Percentiles rank a stretch among this genome's conserved stretches.
phyloP scores from a whole-genome alignment of 2,888 invertebrate species.

The Mylabris sibirica region DNA sequence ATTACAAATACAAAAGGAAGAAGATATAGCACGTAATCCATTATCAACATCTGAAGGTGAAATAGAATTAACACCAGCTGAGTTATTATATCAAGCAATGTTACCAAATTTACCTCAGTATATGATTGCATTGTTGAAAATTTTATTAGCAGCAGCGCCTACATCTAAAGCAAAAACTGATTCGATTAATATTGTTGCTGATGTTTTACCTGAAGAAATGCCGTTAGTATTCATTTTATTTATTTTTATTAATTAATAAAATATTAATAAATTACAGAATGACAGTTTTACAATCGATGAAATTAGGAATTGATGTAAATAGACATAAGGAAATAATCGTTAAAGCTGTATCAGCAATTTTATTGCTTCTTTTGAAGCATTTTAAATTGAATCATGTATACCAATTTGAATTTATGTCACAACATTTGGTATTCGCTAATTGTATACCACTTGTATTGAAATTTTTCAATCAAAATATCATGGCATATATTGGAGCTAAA shows the following conservation, averaged over 20 bases:
- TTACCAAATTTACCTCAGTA: constrained; percentile 96
- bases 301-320: constrained; percentile 96
- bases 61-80: constrained; percentile 82
- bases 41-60: constrained; percentile 84
- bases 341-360: constrained; percentile 91
- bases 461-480: constrained; percentile 98
- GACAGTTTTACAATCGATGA: constrained; percentile 93
- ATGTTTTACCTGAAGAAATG: constrained; percentile 97
- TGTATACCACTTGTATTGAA: constrained; percentile 98
- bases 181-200: constrained; percentile 97
- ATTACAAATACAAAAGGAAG: constrained; percentile 88
- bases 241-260: constrained; percentile 20
- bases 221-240: constrained; percentile 67
- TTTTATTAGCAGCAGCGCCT: constrained; percentile 95
- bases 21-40: constrained; percentile 90
- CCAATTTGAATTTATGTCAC: constrained; percentile 99
- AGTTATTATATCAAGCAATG: constrained; percentile 92
- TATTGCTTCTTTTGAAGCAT: constrained; percentile 92
- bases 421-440: constrained; percentile 98
- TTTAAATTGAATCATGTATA: constrained; percentile 97
- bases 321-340: constrained; percentile 99
- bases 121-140: constrained; percentile 96
- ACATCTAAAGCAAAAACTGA: constrained; percentile 99
- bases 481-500: constrained; percentile 93
- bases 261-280: constrained; percentile 64